These are phyloP conservation scores for Montipora cactus DNA, from an alignment of 64 coral and sea anemone genomes.

Conservation along the genomic window DNA sequence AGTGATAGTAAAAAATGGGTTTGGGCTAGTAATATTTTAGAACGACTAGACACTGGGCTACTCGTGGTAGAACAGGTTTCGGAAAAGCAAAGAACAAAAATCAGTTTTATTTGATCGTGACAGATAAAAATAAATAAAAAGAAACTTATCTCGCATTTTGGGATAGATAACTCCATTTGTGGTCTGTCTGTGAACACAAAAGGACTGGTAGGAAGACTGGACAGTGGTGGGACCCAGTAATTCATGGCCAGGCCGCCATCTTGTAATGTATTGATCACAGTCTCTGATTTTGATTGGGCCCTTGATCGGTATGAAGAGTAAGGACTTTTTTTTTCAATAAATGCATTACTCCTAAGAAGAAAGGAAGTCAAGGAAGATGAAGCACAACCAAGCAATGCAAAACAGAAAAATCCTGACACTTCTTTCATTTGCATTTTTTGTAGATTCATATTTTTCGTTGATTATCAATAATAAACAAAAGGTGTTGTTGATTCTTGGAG, in stretches of 20 bases:
- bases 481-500: slow-evolving; percentile 9
- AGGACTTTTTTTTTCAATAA: neutral
- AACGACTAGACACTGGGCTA: slow-evolving; percentile 50
- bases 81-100: slow-evolving; percentile 38
- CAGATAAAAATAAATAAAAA: slow-evolving; percentile 21
- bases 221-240: slow-evolving; percentile 16
- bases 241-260: neutral
- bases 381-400: no score
- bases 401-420: neutral
- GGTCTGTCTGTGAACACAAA: neutral
- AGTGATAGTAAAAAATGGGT: slow-evolving; percentile 20
- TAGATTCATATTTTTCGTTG: neutral
- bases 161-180: slow-evolving; percentile 3
- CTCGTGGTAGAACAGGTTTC: slow-evolving; percentile 15
- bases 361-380: no score
- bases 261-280: neutral
- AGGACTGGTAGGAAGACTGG: neutral
- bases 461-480: slow-evolving; percentile 20
- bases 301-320: neutral
- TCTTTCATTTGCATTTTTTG: neutral
- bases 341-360: neutral
- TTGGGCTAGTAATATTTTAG: slow-evolving; percentile 49
- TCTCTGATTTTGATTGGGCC: neutral
- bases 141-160: neutral
- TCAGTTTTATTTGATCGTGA: slow-evolving; percentile 50